A percentile compares a stretch with the other conserved stretches of the same genome.
These are phyloP conservation scores for Montifringilla adamsi DNA, from an alignment of 2,113 vertebrate species.

Conservation along the genomic window DNA sequence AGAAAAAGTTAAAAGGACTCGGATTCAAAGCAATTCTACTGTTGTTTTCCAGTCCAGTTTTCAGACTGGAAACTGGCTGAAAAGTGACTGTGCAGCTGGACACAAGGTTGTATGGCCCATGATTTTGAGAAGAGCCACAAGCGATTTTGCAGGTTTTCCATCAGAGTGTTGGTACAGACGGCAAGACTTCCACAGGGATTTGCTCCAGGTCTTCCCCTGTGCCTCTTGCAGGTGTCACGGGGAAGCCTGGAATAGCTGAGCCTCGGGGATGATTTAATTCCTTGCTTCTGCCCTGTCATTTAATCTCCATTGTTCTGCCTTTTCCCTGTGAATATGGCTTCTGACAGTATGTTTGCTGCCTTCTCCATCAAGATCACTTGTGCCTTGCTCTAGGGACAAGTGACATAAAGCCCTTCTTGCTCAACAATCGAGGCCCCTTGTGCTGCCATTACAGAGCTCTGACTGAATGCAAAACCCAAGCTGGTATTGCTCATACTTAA, in stretches of 20 bases:
- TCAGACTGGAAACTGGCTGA: not conserved
- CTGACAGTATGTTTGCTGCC: constrained; percentile 37
- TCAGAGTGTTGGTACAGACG: not conserved
- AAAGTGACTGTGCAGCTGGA: not conserved
- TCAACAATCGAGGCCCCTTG: not conserved
- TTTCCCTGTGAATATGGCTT: constrained; percentile 4
- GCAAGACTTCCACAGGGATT: not conserved
- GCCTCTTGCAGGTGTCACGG: not conserved
- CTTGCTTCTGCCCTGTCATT: constrained; percentile 17
- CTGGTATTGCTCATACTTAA: constrained; percentile 46
- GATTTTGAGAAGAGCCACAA: not conserved
- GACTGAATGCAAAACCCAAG: constrained; percentile 16
- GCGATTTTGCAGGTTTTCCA: not conserved
- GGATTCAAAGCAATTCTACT: not conserved
- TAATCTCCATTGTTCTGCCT: constrained; percentile 29
- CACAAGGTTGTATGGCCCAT: fast-evolving
- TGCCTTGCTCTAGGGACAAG: constrained; percentile 43
- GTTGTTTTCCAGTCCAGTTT: not conserved
- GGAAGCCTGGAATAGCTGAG: constrained; percentile 10
- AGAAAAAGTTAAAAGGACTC: not conserved
- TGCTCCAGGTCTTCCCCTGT: not conserved
- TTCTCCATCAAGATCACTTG: not conserved
- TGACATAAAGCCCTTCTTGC: constrained; percentile 38
- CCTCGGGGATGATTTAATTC: constrained; percentile 5
- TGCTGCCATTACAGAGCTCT: constrained; percentile 26